phyloP scores from a whole-genome alignment of 2,797 vertebrate species.

The Varecia variegata region DNA sequence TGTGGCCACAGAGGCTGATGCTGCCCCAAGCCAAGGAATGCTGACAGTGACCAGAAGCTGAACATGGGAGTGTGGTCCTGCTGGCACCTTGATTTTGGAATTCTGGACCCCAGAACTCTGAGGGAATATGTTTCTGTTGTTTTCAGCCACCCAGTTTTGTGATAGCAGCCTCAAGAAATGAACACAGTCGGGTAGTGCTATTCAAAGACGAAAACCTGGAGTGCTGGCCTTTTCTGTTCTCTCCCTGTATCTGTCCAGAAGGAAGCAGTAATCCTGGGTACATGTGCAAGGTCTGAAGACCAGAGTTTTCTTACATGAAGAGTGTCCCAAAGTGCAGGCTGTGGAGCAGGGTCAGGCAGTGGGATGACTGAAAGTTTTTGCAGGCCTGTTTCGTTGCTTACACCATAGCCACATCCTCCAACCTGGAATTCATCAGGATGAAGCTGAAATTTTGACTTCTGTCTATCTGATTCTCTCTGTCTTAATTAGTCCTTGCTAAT shows the following conservation, averaged over 20 bases:
- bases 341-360: neutral
- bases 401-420: neutral
- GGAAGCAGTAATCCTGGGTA: neutral
- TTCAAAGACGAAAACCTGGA: neutral
- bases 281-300: neutral
- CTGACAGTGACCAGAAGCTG: neutral
- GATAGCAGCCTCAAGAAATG: neutral
- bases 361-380: neutral
- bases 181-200: neutral
- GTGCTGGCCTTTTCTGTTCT: neutral
- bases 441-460: neutral
- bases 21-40: neutral
- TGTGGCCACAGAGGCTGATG: neutral
- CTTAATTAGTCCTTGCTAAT: neutral
- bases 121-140: neutral
- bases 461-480: neutral
- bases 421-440: neutral
- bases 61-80: neutral
- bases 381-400: too few relatives aligned
- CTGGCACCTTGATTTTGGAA: neutral
- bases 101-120: neutral
- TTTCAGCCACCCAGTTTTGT: neutral
- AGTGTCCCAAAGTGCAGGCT: neutral
- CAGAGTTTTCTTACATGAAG: neutral
- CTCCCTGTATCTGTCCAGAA: neutral